Base-by-base conservation (phyloP, 2,797 vertebrate genomes). In the Scyliorhinus canicula region DNA sequence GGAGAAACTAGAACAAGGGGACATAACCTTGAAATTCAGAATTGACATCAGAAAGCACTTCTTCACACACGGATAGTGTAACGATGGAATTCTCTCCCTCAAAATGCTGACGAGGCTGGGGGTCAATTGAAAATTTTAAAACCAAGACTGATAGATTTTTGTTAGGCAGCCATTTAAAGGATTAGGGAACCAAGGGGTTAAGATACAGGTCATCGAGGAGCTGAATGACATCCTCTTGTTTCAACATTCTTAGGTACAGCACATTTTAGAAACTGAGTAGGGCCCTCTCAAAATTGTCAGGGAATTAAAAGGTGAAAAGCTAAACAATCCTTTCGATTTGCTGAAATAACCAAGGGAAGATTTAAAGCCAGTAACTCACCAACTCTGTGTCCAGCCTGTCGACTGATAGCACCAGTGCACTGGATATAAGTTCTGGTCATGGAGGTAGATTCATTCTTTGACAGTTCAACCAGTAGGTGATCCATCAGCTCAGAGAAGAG, bases 361-460 rank as follows among this genome's bases (percentile, higher is more conserved):
- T 21, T 47, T 44, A 26, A 63, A 71, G n/a, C 14, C 40, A 93
- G 84, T 55, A 67, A 50, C 98, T 97, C 96, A 99, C 99, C 99
- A 7, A 99, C 97, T 96, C 98, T 98, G 97, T 99, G 98, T 86
- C 99, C 99, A 0, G 99, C 99, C 96, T 98, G 98, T 69, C 98
- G 97, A 95, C 98, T 98, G 95, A 99, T 96, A 50, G 98, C 98
- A 44, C 98, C 98, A 3, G 99, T 95, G 95, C 99, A 99, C 96
- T 99, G 99, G 96, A 99, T 98, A 96, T 99, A 98, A 0, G 99
- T 99, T 95, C 98, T 98, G 0, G 98, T 98, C 91, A 98, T 96
- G 0, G 98, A 98, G 0, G 98, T 98, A 85, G 98, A 97, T 55
- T 97, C 97, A 0, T 97, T 97, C 14, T 96, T 97, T 26, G 97